Evolutionary conservation across 2,113 vertebrate species (phyloP).

Genomic region (Muscicapa adusta): DNA sequence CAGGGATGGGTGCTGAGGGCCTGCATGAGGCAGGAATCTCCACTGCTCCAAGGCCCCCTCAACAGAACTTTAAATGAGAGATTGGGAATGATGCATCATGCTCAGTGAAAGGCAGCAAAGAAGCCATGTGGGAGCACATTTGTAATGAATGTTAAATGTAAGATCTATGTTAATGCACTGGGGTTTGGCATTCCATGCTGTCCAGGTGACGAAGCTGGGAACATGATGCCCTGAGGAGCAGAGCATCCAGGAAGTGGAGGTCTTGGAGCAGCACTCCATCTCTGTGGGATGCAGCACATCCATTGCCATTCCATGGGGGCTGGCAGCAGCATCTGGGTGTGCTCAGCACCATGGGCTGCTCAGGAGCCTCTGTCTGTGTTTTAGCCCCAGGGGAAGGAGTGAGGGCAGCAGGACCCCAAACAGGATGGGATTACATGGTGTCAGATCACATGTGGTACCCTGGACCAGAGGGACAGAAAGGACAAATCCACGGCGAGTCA

Average conservation of each 20-base stretch:
- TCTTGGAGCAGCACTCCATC: background rate
- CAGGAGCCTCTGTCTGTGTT: background rate
- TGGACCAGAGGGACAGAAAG: background rate
- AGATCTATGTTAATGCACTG: background rate
- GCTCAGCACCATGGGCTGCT: background rate
- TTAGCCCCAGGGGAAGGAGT: accelerated
- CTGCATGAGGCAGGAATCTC: background rate
- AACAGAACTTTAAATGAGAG: background rate
- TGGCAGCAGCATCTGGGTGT: background rate
- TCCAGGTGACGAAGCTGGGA: background rate
- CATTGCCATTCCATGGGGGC: background rate
- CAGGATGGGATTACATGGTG: background rate
- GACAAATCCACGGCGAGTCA: accelerated
- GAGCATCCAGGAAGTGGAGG: background rate
- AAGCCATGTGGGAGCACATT: background rate
- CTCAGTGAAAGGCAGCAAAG: background rate
- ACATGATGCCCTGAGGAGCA: background rate
- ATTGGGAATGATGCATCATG: background rate
- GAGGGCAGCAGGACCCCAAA: background rate
- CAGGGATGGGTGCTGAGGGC: background rate
- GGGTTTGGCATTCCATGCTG: background rate
- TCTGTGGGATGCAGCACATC: background rate
- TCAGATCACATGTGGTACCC: background rate
- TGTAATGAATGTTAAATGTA: background rate
- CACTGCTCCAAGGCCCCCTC: background rate